phyloP scores from a whole-genome alignment of 2,888 invertebrate genomes.

The Nephrotoma flavescens region DNA sequence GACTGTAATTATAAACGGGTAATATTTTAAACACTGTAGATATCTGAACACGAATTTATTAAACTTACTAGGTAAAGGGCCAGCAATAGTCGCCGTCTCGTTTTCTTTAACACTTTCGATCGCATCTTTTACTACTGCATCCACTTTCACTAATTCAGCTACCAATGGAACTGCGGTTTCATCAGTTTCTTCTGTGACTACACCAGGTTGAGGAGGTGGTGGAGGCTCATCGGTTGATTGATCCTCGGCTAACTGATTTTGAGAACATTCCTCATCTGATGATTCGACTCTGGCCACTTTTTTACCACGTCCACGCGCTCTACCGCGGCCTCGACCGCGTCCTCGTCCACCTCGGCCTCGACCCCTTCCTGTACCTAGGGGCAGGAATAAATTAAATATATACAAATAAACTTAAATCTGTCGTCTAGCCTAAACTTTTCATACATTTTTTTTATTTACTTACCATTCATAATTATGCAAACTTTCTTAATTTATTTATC shows the following conservation, averaged over 20 bases:
- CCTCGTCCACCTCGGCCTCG: slow-evolving; percentile 46
- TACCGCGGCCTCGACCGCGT: slow-evolving; percentile 61
- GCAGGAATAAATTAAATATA: no score
- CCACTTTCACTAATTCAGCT: slow-evolving; percentile 20
- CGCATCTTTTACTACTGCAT: slow-evolving; percentile 31
- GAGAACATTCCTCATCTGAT: slow-evolving; percentile 41
- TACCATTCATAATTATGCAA: neutral
- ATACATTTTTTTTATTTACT: neutral
- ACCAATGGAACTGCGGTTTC: slow-evolving; percentile 26
- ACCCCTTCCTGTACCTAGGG: slow-evolving; percentile 22
- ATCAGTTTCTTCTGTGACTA: slow-evolving; percentile 10
- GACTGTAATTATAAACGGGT: slow-evolving; percentile 33
- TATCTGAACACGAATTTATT: neutral
- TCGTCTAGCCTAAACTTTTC: no score
- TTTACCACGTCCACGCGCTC: slow-evolving; percentile 58
- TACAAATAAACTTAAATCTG: no score
- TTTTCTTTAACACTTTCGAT: slow-evolving; percentile 22
- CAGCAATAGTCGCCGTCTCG: slow-evolving; percentile 14
- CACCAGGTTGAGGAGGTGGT: slow-evolving; percentile 17
- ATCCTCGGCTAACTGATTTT: slow-evolving; percentile 22
- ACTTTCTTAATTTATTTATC: neutral
- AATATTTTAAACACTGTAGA: neutral
- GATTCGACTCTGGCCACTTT: slow-evolving; percentile 53
- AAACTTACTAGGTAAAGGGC: slow-evolving; percentile 23
- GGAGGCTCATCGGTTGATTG: slow-evolving; percentile 25